Percentiles rank a stretch among this genome's conserved stretches.
Evolutionary conservation across 2,113 vertebrate species (phyloP).

Genomic region (Beaufortia kweichowensis): DNA sequence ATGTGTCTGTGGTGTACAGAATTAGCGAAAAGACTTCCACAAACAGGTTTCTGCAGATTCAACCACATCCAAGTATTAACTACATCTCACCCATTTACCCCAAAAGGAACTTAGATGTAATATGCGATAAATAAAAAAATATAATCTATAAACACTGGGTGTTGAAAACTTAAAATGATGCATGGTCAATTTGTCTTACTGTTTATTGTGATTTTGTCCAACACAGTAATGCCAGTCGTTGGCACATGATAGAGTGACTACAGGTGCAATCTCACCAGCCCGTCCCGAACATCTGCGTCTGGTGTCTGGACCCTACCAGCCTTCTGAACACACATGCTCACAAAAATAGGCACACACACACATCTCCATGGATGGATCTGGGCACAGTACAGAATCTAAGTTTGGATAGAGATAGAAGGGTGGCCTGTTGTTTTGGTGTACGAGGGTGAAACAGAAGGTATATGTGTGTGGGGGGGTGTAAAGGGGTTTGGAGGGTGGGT

Average conservation of each 20-base stretch:
- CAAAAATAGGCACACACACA: not conserved
- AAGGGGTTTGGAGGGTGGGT: conserved; percentile 32
- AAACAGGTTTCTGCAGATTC: not conserved
- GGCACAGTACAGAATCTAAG: conserved; percentile 45
- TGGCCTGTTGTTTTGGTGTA: conserved; percentile 36
- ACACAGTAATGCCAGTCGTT: not conserved
- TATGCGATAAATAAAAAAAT: not conserved
- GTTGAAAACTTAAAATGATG: no score
- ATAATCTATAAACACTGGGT: not conserved
- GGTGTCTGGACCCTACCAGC: conserved; percentile 19
- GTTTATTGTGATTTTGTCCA: not conserved
- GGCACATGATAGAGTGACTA: conserved; percentile 40
- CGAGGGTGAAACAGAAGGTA: conserved; percentile 33
- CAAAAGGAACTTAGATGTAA: not conserved
- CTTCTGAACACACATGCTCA: conserved; percentile 20
- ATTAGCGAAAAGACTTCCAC: not conserved
- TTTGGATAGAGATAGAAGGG: conserved; percentile 23
- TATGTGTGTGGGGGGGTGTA: conserved; percentile 36
- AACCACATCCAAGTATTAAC: no score
- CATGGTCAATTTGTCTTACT: not conserved
- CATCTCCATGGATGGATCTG: conserved; percentile 24
- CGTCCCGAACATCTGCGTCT: conserved; percentile 34
- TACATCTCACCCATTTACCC: not conserved
- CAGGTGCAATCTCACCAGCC: conserved; percentile 24
- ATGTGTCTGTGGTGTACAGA: conserved; percentile 8